A percentile compares a stretch with the other conserved stretches of the same genome.
phyloP scores from a whole-genome alignment of 1,140 invertebrate species.

The Pseudomyrmex sp. region DNA sequence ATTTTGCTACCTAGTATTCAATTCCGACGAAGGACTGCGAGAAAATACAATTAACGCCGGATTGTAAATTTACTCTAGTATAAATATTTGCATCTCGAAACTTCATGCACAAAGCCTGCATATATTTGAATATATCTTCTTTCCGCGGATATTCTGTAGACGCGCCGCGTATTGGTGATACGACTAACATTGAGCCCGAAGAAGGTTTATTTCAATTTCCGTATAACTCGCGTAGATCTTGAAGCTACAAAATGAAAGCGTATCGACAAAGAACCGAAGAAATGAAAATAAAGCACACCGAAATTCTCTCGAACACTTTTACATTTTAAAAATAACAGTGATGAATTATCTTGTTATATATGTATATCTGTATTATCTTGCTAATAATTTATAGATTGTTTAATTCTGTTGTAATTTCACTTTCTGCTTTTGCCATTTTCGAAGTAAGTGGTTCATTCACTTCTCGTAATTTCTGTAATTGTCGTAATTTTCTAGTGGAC shows the following conservation, averaged over 20 bases:
- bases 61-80: conserved; percentile 48
- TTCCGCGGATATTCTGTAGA: conserved; percentile 30
- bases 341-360: background rate
- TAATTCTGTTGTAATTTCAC: conserved; percentile 42
- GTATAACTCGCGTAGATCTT: conserved; percentile 49
- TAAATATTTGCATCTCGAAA: conserved; percentile 53
- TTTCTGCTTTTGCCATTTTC: conserved; percentile 23
- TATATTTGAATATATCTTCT: conserved; percentile 57
- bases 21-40: conserved; percentile 31
- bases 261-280: conserved; percentile 14
- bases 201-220: conserved; percentile 48
- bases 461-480: conserved; percentile 51
- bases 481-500: conserved; percentile 45
- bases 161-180: conserved; percentile 44
- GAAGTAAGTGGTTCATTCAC: conserved; percentile 49
- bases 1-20: conserved; percentile 44
- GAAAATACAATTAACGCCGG: conserved; percentile 57
- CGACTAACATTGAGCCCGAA: conserved; percentile 44
- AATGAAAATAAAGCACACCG: conserved; percentile 24
- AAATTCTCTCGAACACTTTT: background rate
- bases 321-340: background rate
- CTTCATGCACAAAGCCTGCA: conserved; percentile 38
- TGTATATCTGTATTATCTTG: too few relatives aligned
- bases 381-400: conserved; percentile 48
- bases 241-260: conserved; percentile 52